Evolutionary conservation across 2,113 vertebrate species (phyloP).

Genomic region (Alouatta palliata): DNA sequence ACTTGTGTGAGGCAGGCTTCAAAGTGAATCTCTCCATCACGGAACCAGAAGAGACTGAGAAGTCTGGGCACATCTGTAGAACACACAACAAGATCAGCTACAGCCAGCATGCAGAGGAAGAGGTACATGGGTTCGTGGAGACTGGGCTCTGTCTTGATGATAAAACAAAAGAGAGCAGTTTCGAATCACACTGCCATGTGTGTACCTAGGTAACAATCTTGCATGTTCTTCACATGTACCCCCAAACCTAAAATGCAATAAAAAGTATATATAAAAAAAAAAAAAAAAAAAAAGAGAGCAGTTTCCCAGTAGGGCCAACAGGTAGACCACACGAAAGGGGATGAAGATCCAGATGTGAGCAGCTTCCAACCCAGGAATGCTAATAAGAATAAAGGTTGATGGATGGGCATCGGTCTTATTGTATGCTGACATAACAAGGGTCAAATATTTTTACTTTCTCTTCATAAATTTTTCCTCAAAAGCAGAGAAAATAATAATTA

Average conservation of each 20-base stretch:
- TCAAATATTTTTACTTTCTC: not conserved
- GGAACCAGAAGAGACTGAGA: constrained; percentile 68
- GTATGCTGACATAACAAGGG: not conserved
- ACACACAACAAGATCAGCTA: constrained; percentile 68
- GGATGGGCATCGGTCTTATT: constrained; percentile 50
- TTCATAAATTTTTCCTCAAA: not conserved
- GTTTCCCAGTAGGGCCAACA: constrained; percentile 73
- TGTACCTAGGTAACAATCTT: too few relatives aligned
- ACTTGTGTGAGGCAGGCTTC: constrained; percentile 67
- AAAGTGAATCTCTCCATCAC: constrained; percentile 28
- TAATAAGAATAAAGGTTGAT: constrained; percentile 61
- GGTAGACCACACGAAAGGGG: constrained; percentile 63
- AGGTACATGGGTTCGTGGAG: constrained; percentile 77
- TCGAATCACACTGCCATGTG: too few relatives aligned
- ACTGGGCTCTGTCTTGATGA: constrained; percentile 68
- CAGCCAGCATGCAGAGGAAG: constrained; percentile 76
- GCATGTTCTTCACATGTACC: too few relatives aligned
- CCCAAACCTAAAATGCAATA: too few relatives aligned
- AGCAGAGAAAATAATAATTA: not conserved
- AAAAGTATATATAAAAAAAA: too few relatives aligned
- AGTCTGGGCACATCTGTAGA: constrained; percentile 67
- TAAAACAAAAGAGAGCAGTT: constrained; percentile 72
- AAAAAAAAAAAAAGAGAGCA: constrained; percentile 64
- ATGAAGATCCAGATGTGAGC: constrained; percentile 70
- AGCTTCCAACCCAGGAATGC: constrained; percentile 70